Evolutionary conservation across 2,888 invertebrate species (phyloP), one percentile per base, ranked within the genome.

Genomic region (Schizaphis graminum): DNA sequence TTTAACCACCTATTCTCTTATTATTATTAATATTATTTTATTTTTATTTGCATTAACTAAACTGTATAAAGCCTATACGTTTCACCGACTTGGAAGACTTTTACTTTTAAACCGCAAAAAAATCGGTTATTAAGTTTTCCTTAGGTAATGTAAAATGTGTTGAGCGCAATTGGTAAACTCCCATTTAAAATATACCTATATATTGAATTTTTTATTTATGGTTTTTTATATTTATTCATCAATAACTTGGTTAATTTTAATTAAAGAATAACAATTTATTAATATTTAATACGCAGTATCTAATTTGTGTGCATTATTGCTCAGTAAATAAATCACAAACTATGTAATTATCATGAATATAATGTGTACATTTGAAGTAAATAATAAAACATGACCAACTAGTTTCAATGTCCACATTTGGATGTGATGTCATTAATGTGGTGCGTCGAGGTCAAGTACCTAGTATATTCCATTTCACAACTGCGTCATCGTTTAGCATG

Each of bases 321-420:
- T 77, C 77, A 1, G 35, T 77, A 35, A 77, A 77, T 77, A 77
- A 77, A 35, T 77, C 77, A 8, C 21, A 77, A 67, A 35, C 67
- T 67, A 77, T 35, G 7, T 8, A 77, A 35, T 77, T 77, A 77
- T 16, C 8, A 35, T 8, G 77, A 35, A 35, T 77, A 77, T 35
- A 21, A 77, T 77, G 35, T 35, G 2, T 35, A 77, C 67, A 35
- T 77, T 77, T 35, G 67, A 35, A 35, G 67, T 77, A 77, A 67
- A 77, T 35, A 67, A 13, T 11, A 77, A 77, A 77, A 35, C 35
- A 77, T 35, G 35, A 77, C 35, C 77, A 35, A 77, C 77, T 77
- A 35, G 77, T 77, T 77, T 35, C 77, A 77, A 77, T 77, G 77
- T 77, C 44, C 85, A 85, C 85, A 28, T 24, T 85, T 85, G 85